phyloP scores from a whole-genome alignment of 2,113 vertebrate genomes.

The Sinocyclocheilus anshuiensis region DNA sequence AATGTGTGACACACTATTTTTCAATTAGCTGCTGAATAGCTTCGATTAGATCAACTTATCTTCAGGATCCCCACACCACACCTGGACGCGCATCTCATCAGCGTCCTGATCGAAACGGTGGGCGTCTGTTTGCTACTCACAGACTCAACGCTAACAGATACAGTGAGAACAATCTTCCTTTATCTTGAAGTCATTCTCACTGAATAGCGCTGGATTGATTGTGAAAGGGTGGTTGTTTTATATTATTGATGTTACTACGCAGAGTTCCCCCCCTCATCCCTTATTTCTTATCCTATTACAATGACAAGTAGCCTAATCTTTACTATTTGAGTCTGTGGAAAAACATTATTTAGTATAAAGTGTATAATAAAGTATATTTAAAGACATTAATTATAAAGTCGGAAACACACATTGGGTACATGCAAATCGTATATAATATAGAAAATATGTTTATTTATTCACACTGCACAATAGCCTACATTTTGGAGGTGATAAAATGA shows the following conservation, averaged over 20 bases:
- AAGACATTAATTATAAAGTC: background rate
- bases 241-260: background rate
- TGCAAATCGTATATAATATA: background rate
- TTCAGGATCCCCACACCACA: slow-evolving; percentile 26
- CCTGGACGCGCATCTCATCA: slow-evolving; percentile 29
- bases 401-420: background rate
- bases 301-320: too few species aligned
- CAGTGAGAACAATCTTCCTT: background rate
- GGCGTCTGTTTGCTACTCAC: background rate
- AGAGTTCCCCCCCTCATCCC: background rate
- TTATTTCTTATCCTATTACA: background rate
- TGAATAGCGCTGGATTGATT: background rate
- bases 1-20: background rate
- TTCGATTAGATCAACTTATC: slow-evolving; percentile 34
- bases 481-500: background rate
- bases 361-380: background rate
- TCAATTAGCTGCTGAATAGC: slow-evolving; percentile 19
- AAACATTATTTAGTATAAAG: background rate
- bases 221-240: background rate
- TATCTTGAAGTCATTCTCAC: background rate
- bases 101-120: slow-evolving; percentile 1
- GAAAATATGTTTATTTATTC: background rate
- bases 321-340: background rate
- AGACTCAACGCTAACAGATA: background rate
- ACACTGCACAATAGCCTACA: background rate